Evolutionary conservation across 2,888 invertebrate genomes (phyloP), one percentile per base, ranked within the genome.

Genomic region (Bellardia pandia): DNA sequence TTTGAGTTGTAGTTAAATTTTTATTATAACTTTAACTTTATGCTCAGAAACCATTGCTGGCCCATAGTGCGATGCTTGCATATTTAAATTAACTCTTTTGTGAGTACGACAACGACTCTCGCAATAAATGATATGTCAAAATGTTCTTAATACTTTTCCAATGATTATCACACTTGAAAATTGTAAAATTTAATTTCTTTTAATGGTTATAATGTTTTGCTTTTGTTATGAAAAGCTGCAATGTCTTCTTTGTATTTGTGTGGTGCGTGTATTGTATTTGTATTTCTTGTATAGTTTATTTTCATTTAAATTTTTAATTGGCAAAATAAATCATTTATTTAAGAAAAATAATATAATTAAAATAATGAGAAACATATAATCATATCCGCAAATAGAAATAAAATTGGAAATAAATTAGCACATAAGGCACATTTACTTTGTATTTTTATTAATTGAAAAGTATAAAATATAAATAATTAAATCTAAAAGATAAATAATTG

Each of bases 221-320:
- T 62, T 64, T 68, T 64, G 1, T 30, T 37, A 56, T 23, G 9
- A 53, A 69, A 82, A 75, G 42, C 74, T 66, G 75, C 30, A 23
- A 14, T 81, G n/a, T 81, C 23, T 75, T 16, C 51, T 71, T 62
- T 66, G 72, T 71, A 23, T 66, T 56, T 69, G 42, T 88, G 53
- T 86, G 45, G 79, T 89, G 48, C 78, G 79, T 85, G 53, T 80
- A 66, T 16, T 60, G 56, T 69, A 48, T 62, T 77, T 77, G 74
- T 79, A 81, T 69, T 86, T 89, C 88, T 62, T 89, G 89, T 89
- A 64, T 88, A 89, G 89, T 88, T 90, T 90, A 86, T 90, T 88
- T 90, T 80, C 82, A 68, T 78, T 89, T 81, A 88, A 82, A 86
- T 71, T 68, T 75, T 74, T 30, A 60, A 69, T 72, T 84, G 80